Conservation (phyloP, 2,888 invertebrate species). For the Brachyopa scutellaris region DNA sequence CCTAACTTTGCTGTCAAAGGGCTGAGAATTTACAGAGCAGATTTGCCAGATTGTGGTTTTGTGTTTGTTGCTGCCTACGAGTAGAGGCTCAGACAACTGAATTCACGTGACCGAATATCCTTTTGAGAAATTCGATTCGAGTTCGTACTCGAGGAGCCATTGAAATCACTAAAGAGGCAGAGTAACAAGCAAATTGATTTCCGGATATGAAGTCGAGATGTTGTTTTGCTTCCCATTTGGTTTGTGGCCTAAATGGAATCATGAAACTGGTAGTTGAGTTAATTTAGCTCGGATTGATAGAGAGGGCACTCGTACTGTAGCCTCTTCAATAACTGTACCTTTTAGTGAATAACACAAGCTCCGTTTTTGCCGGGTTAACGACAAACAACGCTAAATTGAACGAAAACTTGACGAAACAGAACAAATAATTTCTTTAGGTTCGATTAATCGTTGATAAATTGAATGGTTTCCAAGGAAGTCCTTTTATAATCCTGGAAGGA, state of each 20-base stretch:
- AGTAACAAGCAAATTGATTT: neutral
- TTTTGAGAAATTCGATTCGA: slow-evolving; percentile 3
- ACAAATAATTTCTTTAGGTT: no score
- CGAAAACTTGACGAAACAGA: no score
- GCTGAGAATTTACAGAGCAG: slow-evolving; percentile 28
- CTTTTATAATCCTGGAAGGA: no score
- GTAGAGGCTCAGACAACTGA: neutral
- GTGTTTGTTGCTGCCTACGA: slow-evolving; percentile 15
- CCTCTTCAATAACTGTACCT: slow-evolving; percentile 15
- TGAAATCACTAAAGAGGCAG: neutral
- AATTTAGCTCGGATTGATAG: neutral
- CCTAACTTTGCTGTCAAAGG: no score
- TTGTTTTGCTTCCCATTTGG: neutral
- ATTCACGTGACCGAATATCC: slow-evolving; percentile 4
- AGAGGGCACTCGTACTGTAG: neutral
- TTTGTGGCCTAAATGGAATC: neutral
- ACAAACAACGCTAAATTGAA: no score
- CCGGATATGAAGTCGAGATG: neutral
- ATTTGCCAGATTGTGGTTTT: slow-evolving; percentile 20
- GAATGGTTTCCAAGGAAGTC: no score
- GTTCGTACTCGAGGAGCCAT: neutral
- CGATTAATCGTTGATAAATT: no score
- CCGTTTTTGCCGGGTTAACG: no score
- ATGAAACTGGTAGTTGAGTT: neutral
- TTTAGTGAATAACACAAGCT: no score